A percentile compares a stretch with the other conserved stretches of the same genome.
phyloP scores from a whole-genome alignment of 1,140 invertebrate species.

The Habropoda laboriosa region DNA sequence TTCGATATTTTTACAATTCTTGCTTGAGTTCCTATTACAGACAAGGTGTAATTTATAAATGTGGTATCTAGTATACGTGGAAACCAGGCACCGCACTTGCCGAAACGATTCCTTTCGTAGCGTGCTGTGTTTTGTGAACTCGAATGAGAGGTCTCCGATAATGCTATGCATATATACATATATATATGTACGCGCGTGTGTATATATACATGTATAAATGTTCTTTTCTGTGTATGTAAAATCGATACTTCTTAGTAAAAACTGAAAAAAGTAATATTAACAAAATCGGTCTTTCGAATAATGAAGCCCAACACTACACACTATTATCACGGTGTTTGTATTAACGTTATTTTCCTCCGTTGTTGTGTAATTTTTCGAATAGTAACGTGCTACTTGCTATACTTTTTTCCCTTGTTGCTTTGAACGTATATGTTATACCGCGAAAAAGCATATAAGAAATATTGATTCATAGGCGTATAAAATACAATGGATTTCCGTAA shows the following conservation, averaged over 20 bases:
- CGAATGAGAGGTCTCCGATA: slow-evolving; percentile 23
- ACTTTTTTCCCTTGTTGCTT: slow-evolving; percentile 7
- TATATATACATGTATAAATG: slow-evolving; percentile 69
- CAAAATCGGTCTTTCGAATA: slow-evolving; percentile 9
- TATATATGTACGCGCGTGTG: slow-evolving; percentile 29
- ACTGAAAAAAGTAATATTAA: slow-evolving; percentile 8
- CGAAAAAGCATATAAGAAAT: slow-evolving; percentile 10
- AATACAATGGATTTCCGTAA: slow-evolving; percentile 51
- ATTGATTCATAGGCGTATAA: slow-evolving; percentile 46
- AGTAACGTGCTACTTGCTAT: not conserved
- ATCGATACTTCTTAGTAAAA: slow-evolving; percentile 55
- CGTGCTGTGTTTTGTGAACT: slow-evolving; percentile 56
- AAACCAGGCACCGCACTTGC: slow-evolving; percentile 57
- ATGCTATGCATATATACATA: slow-evolving; percentile 49
- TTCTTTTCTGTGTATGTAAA: slow-evolving; percentile 64
- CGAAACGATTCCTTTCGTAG: slow-evolving; percentile 55
- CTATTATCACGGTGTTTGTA: not conserved
- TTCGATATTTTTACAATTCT: slow-evolving; percentile 61
- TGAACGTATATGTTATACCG: slow-evolving; percentile 11
- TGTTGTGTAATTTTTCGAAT: not conserved
- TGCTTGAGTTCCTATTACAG: slow-evolving; percentile 64
- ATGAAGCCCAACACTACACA: not conserved
- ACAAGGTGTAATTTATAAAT: slow-evolving; percentile 61
- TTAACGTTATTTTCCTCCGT: slow-evolving; percentile 19
- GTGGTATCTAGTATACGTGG: slow-evolving; percentile 66